Evolutionary conservation across 37 sponge, comb jelly and placozoan genomes (phyloP).

Genomic region (Tethya wilhelma): DNA sequence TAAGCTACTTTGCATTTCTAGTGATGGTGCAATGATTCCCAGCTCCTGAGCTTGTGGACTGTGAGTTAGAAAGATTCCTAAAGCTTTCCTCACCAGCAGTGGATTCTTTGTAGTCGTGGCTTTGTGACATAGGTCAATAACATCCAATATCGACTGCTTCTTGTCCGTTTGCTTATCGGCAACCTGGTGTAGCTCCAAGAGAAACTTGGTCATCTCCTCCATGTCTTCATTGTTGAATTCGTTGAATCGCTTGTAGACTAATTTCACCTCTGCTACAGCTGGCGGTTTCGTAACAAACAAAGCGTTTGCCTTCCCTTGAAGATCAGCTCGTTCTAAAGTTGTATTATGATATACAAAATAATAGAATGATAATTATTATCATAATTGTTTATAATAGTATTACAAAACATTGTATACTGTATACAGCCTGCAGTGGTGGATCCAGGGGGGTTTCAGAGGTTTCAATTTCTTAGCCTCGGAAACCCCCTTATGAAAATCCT

Average conservation of each 20-base stretch:
- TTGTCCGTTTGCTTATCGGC: background rate
- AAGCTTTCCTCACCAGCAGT: background rate
- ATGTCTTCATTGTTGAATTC: background rate
- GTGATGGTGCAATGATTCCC: conserved; percentile 8
- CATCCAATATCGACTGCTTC: background rate
- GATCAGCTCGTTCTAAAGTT: no score
- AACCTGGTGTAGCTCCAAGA: background rate
- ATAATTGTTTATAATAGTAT: no score
- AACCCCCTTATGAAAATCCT: no score
- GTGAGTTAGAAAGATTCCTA: conserved; percentile 11
- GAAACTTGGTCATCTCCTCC: background rate
- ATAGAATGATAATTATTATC: no score
- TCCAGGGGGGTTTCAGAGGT: no score
- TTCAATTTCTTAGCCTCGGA: no score
- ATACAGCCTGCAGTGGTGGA: no score
- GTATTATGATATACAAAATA: no score
- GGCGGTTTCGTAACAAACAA: background rate
- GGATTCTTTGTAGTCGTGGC: conserved; percentile 11
- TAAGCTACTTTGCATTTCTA: background rate
- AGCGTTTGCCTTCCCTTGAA: background rate
- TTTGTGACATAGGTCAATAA: background rate
- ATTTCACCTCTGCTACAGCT: no score
- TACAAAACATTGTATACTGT: no score
- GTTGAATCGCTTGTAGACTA: background rate
- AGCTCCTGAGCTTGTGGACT: background rate